phyloP scores from a whole-genome alignment of 2,888 invertebrate genomes.

The Strigamia crassipes region DNA sequence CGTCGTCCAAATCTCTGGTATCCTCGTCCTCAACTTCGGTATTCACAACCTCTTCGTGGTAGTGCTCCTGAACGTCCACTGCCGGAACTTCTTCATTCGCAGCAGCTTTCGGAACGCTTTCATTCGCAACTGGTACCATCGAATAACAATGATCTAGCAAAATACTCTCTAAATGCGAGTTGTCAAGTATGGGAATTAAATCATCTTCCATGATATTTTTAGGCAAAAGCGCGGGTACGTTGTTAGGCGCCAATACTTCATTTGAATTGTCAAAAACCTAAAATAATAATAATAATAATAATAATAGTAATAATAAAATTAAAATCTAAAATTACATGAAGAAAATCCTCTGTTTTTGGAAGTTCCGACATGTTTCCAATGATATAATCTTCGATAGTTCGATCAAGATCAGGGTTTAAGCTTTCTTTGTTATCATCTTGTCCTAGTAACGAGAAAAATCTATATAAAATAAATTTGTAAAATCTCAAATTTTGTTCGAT shows the following conservation, averaged over 20 bases:
- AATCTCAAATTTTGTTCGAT: neutral
- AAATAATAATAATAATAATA: no score
- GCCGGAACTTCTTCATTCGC: slow-evolving; percentile 4
- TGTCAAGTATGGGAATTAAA: slow-evolving; percentile 43
- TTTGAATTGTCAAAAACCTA: slow-evolving; percentile 46
- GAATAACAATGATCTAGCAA: slow-evolving; percentile 47
- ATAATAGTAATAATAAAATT: neutral
- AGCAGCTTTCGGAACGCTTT: slow-evolving; percentile 30
- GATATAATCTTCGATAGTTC: slow-evolving; percentile 48
- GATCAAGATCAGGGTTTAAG: slow-evolving; percentile 44
- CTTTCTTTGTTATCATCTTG: slow-evolving; percentile 44
- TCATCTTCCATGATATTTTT: slow-evolving; percentile 47
- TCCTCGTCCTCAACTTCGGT: slow-evolving; percentile 42
- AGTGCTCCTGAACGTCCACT: slow-evolving; percentile 1
- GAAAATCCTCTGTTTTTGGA: slow-evolving; percentile 49
- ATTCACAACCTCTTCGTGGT: slow-evolving; percentile 3
- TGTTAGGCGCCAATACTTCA: neutral
- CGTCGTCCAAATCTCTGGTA: slow-evolving; percentile 38
- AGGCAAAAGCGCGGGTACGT: neutral
- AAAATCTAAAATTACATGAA: slow-evolving; percentile 45
- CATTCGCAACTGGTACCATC: slow-evolving; percentile 16
- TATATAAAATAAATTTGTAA: neutral
- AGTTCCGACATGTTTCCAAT: slow-evolving; percentile 48
- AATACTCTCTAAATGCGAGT: slow-evolving; percentile 34
- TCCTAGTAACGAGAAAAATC: neutral